phyloP scores from a whole-genome alignment of 2,888 invertebrate species.

The Chalcosyrphus nemorum region DNA sequence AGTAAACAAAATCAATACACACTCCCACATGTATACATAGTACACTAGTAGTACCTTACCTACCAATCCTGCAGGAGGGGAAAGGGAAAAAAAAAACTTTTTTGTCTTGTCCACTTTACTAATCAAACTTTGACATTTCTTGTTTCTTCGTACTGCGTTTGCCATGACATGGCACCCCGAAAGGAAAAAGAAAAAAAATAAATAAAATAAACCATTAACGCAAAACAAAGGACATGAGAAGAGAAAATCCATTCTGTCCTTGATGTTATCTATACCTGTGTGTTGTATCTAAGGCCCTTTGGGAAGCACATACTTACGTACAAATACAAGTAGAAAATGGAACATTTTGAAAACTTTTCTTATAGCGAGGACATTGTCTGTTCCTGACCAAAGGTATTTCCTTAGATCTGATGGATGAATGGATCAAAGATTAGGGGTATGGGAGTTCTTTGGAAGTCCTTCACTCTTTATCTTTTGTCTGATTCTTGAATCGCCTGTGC shows the following conservation, averaged over 20 bases:
- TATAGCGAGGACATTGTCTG: conserved; percentile 16
- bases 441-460: conserved; percentile 26
- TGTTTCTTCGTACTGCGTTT: conserved; percentile 54
- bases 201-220: conserved; percentile 41
- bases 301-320: neutral
- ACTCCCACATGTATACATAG: conserved; percentile 7
- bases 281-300: neutral
- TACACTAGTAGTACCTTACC: conserved; percentile 1
- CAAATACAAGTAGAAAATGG: neutral
- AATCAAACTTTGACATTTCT: conserved; percentile 72
- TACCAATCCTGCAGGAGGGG: conserved; percentile 9
- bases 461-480: conserved; percentile 21
- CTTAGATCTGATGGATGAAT: conserved; percentile 64
- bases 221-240: conserved; percentile 63
- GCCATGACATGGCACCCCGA: conserved; percentile 44
- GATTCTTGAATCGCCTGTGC: neutral
- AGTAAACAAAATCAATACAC: conserved; percentile 64
- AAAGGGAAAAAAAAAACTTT: conserved; percentile 16
- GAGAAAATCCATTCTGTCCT: conserved; percentile 67
- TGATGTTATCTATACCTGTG: conserved; percentile 47
- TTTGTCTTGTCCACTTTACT: conserved; percentile 70
- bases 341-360: conserved; percentile 35
- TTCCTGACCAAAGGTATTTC: conserved; percentile 59
- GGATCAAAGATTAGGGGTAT: conserved; percentile 66
- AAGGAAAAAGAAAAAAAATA: neutral